Evolutionary conservation across 2,888 invertebrate species (phyloP).

Genomic region (Nudaria mundana): DNA sequence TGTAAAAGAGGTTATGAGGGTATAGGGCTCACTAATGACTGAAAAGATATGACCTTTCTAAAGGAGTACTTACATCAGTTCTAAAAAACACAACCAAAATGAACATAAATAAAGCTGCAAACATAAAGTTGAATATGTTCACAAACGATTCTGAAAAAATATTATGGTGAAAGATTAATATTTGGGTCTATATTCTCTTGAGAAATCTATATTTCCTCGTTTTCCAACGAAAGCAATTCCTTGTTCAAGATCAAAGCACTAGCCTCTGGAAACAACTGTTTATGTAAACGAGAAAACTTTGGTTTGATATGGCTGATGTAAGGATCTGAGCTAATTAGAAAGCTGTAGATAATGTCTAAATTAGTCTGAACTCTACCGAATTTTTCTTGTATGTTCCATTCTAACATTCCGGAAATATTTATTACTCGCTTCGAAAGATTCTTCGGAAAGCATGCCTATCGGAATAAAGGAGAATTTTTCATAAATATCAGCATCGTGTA

Average conservation of each 20-base stretch:
- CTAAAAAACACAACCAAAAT: neutral
- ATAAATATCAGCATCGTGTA: neutral
- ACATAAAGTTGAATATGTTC: neutral
- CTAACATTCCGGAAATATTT: neutral
- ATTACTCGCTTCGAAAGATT: slow-evolving; percentile 1
- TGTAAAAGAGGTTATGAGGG: slow-evolving; percentile 1
- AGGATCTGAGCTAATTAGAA: neutral
- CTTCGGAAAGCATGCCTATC: slow-evolving; percentile 1
- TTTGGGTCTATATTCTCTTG: slow-evolving; percentile 1
- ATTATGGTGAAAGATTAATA: neutral
- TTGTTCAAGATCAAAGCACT: neutral
- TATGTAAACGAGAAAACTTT: neutral
- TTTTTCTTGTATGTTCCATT: neutral
- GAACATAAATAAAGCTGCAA: neutral
- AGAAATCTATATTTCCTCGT: neutral
- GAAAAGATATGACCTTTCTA: neutral
- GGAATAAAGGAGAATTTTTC: neutral
- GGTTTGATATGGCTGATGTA: neutral
- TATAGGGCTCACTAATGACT: neutral
- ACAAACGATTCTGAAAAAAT: neutral
- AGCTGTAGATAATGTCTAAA: neutral
- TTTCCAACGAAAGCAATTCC: neutral
- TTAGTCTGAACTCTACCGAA: neutral
- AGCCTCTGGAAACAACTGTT: neutral
- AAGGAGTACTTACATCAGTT: neutral